A percentile compares a stretch with the other conserved stretches of the same genome.
Evolutionary conservation across 2,797 vertebrate species (phyloP).

Genomic region (Babyrousa celebensis): DNA sequence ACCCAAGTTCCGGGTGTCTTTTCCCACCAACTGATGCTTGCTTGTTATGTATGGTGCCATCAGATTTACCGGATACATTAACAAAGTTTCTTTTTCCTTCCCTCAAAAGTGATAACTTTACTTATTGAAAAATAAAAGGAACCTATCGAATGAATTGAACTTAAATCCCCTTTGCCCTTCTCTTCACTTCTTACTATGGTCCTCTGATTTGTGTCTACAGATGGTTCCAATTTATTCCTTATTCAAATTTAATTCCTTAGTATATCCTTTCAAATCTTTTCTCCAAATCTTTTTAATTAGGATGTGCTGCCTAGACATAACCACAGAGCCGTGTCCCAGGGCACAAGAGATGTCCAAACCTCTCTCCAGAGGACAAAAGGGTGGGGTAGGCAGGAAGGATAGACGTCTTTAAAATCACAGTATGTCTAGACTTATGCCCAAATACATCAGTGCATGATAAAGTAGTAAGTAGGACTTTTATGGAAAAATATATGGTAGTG

Average conservation of each 20-base stretch:
- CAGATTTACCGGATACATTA: constrained; percentile 28
- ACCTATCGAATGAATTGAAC: neutral
- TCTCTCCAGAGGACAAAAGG: constrained; percentile 46
- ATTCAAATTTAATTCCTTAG: constrained; percentile 50
- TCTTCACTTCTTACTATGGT: neutral
- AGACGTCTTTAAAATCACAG: constrained; percentile 83
- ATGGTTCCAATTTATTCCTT: constrained; percentile 26
- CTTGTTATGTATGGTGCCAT: neutral
- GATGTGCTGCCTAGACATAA: constrained; percentile 8
- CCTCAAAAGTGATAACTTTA: constrained; percentile 25
- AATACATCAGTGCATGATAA: constrained; percentile 83
- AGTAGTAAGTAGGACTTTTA: constrained; percentile 80
- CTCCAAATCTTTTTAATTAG: neutral
- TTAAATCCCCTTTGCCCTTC: neutral
- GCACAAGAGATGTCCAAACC: constrained; percentile 19
- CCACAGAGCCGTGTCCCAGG: neutral
- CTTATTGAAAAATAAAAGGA: constrained; percentile 44
- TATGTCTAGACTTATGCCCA: constrained; percentile 86
- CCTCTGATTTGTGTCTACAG: constrained; percentile 2
- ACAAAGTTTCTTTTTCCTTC: neutral
- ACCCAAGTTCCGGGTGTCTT: constrained; percentile 55
- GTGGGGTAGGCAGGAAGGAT: constrained; percentile 79
- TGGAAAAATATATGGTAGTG: constrained; percentile 86
- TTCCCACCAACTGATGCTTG: constrained; percentile 34
- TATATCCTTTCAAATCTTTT: neutral